Percentiles rank a stretch among this genome's conserved stretches.
Evolutionary conservation across 2,888 invertebrate genomes (phyloP).

Genomic region (Parnassius smintheus): DNA sequence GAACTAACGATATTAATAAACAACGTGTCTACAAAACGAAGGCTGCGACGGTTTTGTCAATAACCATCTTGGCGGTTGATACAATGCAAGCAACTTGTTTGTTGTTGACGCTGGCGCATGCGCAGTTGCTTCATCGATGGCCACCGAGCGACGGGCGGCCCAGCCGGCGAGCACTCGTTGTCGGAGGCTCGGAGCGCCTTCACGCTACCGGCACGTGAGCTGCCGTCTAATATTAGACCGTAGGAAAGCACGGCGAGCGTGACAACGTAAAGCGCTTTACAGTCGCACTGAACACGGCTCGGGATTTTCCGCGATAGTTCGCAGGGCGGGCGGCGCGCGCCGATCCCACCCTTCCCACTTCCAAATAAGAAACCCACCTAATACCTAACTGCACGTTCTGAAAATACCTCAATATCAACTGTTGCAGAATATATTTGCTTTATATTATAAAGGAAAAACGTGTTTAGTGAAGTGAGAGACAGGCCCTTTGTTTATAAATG

Average conservation of each 20-base stretch:
- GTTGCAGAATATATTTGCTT: constrained; percentile 13
- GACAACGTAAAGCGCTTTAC: constrained; percentile 31
- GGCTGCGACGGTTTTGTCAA: constrained; percentile 53
- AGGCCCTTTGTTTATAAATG: background rate
- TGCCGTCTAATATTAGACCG: constrained; percentile 57
- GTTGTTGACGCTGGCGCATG: constrained; percentile 58
- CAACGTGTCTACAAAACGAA: constrained; percentile 33
- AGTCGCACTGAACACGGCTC: constrained; percentile 36
- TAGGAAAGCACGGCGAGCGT: constrained; percentile 39
- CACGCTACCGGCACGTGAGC: constrained; percentile 52
- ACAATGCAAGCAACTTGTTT: constrained; percentile 39
- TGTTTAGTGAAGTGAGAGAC: constrained; percentile 16
- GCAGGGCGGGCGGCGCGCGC: constrained; percentile 76
- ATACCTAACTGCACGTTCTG: constrained; percentile 22
- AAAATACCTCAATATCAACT: constrained; percentile 16
- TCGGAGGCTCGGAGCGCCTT: constrained; percentile 46
- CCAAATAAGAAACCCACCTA: constrained; percentile 21
- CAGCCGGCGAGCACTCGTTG: constrained; percentile 42
- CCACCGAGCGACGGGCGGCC: constrained; percentile 31
- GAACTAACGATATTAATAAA: constrained; percentile 17
- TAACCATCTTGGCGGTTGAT: constrained; percentile 34
- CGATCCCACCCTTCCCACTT: constrained; percentile 44
- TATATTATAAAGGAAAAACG: constrained; percentile 2
- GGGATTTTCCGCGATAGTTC: constrained; percentile 54
- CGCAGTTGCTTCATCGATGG: constrained; percentile 40